A percentile compares a stretch with the other conserved stretches of the same genome.
Conservation (phyloP, 2,888 invertebrate species). For the Bembecia ichneumoniformis region DNA sequence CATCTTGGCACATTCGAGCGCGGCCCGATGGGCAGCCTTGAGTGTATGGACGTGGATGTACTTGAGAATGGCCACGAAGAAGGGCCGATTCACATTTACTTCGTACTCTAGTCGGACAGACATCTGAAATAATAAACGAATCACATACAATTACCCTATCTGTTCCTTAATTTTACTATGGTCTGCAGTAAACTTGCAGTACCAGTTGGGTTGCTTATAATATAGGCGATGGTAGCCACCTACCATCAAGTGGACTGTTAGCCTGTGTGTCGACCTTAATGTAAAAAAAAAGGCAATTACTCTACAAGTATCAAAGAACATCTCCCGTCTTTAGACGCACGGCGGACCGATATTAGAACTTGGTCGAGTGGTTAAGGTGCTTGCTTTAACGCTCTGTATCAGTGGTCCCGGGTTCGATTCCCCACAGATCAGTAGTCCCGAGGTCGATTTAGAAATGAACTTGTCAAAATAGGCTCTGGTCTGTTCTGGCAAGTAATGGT, state of each 20-base stretch:
- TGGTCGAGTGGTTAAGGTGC: too few relatives aligned
- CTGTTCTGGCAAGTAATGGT: too few relatives aligned
- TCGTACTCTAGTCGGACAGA: slow-evolving; percentile 35
- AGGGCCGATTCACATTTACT: slow-evolving; percentile 41
- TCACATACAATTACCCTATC: slow-evolving; percentile 1
- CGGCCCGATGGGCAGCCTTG: slow-evolving; percentile 86
- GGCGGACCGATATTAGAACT: too few relatives aligned
- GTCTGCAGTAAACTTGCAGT: neutral
- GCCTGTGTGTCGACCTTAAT: neutral
- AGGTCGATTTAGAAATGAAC: too few relatives aligned
- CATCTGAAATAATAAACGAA: too few relatives aligned
- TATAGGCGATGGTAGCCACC: neutral
- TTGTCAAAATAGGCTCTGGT: too few relatives aligned
- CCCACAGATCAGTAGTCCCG: too few relatives aligned
- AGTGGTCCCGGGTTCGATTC: too few relatives aligned
- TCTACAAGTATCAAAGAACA: too few relatives aligned
- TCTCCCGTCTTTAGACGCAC: too few relatives aligned
- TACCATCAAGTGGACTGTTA: neutral
- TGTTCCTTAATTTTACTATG: neutral
- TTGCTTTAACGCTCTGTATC: too few relatives aligned
- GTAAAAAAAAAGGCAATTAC: neutral
- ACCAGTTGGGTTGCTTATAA: neutral
- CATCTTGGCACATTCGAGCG: slow-evolving; percentile 87
- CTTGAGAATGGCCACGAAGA: slow-evolving; percentile 79
- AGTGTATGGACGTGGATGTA: slow-evolving; percentile 82